These are phyloP conservation scores for Aproaerema taeniolella DNA, from an alignment of 2,888 invertebrate species.

Conservation along the genomic window DNA sequence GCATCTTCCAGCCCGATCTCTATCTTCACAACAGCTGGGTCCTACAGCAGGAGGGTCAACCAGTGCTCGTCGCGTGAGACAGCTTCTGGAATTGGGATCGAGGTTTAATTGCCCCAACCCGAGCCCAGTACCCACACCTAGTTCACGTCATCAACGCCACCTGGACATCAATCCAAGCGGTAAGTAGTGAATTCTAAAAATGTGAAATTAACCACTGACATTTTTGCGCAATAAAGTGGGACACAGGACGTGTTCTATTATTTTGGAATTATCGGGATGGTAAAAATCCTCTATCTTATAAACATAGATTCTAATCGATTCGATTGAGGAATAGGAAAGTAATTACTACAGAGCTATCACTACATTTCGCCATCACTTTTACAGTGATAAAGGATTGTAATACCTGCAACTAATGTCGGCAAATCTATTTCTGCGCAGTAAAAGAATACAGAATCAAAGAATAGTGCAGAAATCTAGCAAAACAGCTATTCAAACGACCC, in stretches of 20 bases:
- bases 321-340: no score
- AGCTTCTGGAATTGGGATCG: conserved; percentile 84
- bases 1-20: conserved; percentile 84
- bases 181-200: no score
- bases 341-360: no score
- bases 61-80: conserved; percentile 88
- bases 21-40: conserved; percentile 84
- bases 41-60: conserved; percentile 79
- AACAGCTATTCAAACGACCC: no score
- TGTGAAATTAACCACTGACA: background rate
- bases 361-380: no score
- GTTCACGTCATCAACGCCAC: conserved; percentile 86
- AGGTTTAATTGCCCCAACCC: conserved; percentile 80
- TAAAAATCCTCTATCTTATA: no score
- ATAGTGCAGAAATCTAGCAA: no score
- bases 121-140: conserved; percentile 86
- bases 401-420: no score
- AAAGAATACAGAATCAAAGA: no score
- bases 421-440: no score
- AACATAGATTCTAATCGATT: no score
- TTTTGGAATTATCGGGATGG: background rate
- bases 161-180: conserved; percentile 94
- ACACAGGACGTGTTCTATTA: background rate
- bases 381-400: no score
- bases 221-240: background rate